Conservation (phyloP, 37 sponge, comb jelly and placozoan species). For the Lycopodina hypogea region DNA sequence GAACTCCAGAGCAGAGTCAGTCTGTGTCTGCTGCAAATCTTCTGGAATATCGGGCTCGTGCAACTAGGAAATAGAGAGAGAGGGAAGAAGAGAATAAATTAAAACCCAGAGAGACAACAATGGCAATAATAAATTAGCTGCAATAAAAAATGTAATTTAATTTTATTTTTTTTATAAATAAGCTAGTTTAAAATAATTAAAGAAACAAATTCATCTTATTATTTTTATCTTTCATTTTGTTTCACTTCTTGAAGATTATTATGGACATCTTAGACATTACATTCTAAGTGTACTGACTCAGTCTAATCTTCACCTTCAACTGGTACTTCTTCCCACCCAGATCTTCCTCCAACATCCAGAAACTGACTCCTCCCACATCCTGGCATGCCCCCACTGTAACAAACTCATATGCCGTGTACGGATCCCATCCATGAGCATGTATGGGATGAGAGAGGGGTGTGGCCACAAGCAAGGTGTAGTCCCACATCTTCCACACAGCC, state of each 20-base stretch:
- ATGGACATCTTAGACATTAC: too few relatives aligned
- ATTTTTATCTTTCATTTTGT: too few relatives aligned
- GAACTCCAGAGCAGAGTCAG: conserved; percentile 30
- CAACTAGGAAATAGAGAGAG: conserved; percentile 30
- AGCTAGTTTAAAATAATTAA: too few relatives aligned
- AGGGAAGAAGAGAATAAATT: too few relatives aligned
- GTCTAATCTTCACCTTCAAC: background rate
- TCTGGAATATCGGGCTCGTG: conserved; percentile 40
- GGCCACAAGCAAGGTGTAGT: conserved; percentile 56
- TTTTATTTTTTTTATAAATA: too few relatives aligned
- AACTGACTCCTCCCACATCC: conserved; percentile 20
- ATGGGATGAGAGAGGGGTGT: conserved; percentile 14
- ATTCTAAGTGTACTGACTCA: too few relatives aligned
- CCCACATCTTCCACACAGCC: conserved; percentile 64
- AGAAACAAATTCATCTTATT: too few relatives aligned
- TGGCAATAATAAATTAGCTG: too few relatives aligned
- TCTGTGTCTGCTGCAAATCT: conserved; percentile 13
- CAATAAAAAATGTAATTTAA: too few relatives aligned
- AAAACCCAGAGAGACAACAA: too few relatives aligned
- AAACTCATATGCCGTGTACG: conserved; percentile 72
- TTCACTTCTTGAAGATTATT: too few relatives aligned
- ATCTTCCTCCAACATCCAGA: conserved; percentile 71
- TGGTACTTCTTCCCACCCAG: background rate
- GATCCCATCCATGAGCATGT: conserved; percentile 70
- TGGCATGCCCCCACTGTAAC: conserved; percentile 58